phyloP scores from a whole-genome alignment of 2,888 invertebrate species.

The Drosophila paramelanica region DNA sequence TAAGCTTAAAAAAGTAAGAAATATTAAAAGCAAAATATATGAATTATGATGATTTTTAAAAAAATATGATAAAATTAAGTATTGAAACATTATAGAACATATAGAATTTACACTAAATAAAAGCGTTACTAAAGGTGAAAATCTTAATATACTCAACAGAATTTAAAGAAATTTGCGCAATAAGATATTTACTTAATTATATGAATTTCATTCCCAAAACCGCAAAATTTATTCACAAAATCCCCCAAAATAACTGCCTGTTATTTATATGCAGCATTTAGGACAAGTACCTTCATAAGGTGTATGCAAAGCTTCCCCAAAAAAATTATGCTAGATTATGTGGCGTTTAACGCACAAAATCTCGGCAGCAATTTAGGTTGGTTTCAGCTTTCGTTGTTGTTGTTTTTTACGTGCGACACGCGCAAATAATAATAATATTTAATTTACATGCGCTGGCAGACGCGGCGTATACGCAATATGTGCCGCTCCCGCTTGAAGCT shows the following conservation, averaged over 20 bases:
- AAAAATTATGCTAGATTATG: slow-evolving; percentile 20
- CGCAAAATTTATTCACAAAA: too few relatives aligned
- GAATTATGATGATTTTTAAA: too few relatives aligned
- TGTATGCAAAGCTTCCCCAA: neutral
- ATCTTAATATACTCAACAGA: too few relatives aligned
- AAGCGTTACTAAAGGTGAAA: too few relatives aligned
- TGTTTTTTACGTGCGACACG: slow-evolving; percentile 18
- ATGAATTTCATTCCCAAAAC: too few relatives aligned
- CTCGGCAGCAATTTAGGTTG: slow-evolving; percentile 8
- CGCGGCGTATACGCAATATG: slow-evolving; percentile 48
- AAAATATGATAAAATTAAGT: too few relatives aligned
- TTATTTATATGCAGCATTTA: slow-evolving; percentile 6
- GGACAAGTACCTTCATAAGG: neutral
- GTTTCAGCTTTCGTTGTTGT: slow-evolving; percentile 5
- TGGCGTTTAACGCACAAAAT: slow-evolving; percentile 5
- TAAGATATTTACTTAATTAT: too few relatives aligned
- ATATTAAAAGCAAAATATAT: too few relatives aligned
- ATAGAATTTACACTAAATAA: too few relatives aligned
- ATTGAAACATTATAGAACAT: too few relatives aligned
- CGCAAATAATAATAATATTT: slow-evolving; percentile 51
- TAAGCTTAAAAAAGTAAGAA: neutral
- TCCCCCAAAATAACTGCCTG: neutral
- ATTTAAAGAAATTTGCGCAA: too few relatives aligned
- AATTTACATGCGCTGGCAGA: slow-evolving; percentile 41
- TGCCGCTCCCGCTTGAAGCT: neutral